phyloP scores from a whole-genome alignment of 2,888 invertebrate species.

The Timema podura region DNA sequence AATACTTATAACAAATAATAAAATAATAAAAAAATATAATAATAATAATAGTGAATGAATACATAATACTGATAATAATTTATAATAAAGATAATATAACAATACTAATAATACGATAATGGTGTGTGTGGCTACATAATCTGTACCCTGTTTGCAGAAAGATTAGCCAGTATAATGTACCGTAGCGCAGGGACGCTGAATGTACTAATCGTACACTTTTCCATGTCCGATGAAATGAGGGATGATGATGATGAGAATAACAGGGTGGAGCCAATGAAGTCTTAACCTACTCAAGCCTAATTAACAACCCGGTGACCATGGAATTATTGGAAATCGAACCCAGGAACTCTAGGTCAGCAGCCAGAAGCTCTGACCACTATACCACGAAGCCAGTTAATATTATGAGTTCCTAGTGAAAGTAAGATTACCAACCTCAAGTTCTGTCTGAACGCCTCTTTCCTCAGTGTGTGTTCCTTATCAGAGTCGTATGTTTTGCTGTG shows the following conservation, averaged over 20 bases:
- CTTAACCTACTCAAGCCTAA: no score
- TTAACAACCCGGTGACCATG: no score
- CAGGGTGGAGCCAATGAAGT: no score
- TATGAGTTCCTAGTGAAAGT: not conserved
- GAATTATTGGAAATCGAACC: no score
- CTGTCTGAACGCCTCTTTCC: conserved; percentile 79
- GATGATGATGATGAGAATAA: not conserved
- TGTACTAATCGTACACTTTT: no score
- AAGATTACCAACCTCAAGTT: conserved; percentile 63
- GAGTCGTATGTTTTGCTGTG: conserved; percentile 66
- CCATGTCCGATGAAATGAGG: not conserved
- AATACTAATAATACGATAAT: not conserved
- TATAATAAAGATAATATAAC: not conserved
- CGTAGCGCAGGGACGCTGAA: no score
- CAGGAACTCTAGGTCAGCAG: no score
- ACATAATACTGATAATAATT: not conserved
- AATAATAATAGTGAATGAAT: not conserved
- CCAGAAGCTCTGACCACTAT: no score
- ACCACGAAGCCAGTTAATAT: no score
- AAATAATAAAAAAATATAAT: no score
- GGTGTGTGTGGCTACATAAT: not conserved
- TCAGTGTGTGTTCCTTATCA: conserved; percentile 61
- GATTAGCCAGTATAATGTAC: no score
- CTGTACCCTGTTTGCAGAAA: not conserved
- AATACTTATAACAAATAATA: no score